These are phyloP conservation scores for Dromas ardeola DNA, from an alignment of 2,113 vertebrate species.

Conservation along the genomic window DNA sequence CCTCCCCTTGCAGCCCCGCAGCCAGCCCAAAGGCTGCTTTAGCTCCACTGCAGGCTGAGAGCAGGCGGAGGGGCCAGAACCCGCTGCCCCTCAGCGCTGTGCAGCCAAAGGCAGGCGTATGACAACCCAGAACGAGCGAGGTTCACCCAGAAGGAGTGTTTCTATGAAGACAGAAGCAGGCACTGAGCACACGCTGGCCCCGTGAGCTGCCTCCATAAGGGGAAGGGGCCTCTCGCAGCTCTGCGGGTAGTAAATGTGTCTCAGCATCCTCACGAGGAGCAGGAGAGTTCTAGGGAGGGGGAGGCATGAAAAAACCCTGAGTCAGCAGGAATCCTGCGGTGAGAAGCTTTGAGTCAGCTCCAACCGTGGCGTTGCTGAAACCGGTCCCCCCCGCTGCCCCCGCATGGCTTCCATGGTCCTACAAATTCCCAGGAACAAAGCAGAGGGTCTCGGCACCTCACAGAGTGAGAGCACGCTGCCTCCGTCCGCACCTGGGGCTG, in stretches of 20 bases:
- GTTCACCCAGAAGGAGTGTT: background rate
- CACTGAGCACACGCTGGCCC: background rate
- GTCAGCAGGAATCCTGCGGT: background rate
- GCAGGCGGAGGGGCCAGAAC: background rate
- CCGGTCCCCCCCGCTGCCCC: background rate
- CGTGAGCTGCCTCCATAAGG: background rate
- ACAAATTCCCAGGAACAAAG: background rate
- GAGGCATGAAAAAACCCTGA: background rate
- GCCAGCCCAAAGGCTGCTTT: background rate
- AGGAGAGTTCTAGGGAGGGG: background rate
- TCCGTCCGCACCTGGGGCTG: background rate
- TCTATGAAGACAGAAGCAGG: accelerated
- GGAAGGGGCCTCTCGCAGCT: background rate
- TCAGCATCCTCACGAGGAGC: background rate
- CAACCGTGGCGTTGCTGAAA: background rate
- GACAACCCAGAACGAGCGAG: accelerated
- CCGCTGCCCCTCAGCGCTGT: background rate
- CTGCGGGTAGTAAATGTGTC: background rate
- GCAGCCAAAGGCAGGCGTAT: background rate
- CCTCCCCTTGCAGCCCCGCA: background rate
- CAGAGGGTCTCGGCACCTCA: background rate
- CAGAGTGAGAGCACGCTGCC: background rate
- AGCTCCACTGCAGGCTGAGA: background rate
- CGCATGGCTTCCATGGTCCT: background rate
- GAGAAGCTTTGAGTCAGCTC: constrained; percentile 7